Base-by-base conservation (phyloP, 2,888 invertebrate genomes). In the Drosophila borborema region DNA sequence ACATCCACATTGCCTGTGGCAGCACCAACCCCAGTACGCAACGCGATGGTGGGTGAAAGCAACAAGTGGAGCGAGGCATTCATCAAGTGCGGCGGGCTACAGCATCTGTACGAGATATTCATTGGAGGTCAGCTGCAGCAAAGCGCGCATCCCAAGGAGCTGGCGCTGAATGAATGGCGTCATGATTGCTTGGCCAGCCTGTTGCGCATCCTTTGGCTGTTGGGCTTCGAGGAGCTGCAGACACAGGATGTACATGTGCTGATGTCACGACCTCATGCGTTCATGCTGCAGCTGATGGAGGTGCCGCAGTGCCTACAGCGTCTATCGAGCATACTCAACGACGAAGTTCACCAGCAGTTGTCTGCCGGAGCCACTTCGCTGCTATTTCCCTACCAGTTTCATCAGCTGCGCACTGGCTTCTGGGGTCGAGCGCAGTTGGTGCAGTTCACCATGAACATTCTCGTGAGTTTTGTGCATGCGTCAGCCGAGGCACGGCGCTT, bases 401-500 rank as follows among this genome's bases (percentile, higher is more conserved):
- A 87, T 96, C 97, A 97, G 77, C 97, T 98, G 89, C 97, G 98
- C 92, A 98, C 98, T 67, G 98, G 98, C 8, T 96, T 98, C 82
- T 98, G 98, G 96, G 98, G 98, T 2, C 94, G 98, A 80, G 97
- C 98, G 0, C 98, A 98, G 93, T 96, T 98, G 68, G 96, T 98
- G 20, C 98, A 98, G 91, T 98, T 98, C 91, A 96, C 98, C 18
- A 97, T 98, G 96, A 97, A 97, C 18, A 94, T 98, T 89, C 95
- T 98, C 77, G 98, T 98, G 40, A 98, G 98, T 81, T 98, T 98
- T 97, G 96, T 98, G 48, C 98, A 98, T 90, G 97, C 98, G 60
- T 96, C 97, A 49, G 95, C 96, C 12, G 95, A 96, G 78, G 97
- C 98, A 0, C 95, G 96, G 20, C 95, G 96, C 58, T 95, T 95